Percentiles rank a stretch among this genome's conserved stretches.
These are phyloP conservation scores for Dendronephthya gigantea DNA, from an alignment of 64 coral and sea anemone genomes.

Conservation along the genomic window DNA sequence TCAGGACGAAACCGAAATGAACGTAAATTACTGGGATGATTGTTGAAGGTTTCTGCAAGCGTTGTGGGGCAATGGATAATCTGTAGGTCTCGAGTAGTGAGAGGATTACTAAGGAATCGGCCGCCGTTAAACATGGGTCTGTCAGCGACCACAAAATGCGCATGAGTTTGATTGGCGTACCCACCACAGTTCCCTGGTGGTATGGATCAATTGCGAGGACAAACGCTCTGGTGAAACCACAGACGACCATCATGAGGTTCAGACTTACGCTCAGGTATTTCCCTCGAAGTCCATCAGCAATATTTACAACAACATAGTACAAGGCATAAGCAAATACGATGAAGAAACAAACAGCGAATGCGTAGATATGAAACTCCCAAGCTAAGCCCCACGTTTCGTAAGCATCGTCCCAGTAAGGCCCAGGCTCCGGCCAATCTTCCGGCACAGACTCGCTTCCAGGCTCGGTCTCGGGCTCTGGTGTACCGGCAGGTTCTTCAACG, in stretches of 20 bases:
- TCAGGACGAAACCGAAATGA: conserved; percentile 61
- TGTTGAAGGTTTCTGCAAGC: conserved; percentile 41
- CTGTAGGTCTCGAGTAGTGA: conserved; percentile 58
- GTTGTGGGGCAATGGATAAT: conserved; percentile 52
- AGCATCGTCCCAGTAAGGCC: conserved; percentile 65
- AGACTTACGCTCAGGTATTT: conserved; percentile 84
- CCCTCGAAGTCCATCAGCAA: conserved; percentile 58
- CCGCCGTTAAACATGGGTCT: conserved; percentile 60
- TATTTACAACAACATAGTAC: conserved; percentile 65
- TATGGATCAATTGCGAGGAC: conserved; percentile 73
- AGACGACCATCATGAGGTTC: conserved; percentile 66
- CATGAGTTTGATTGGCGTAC: conserved; percentile 47
- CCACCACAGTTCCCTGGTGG: conserved; percentile 61
- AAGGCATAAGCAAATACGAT: conserved; percentile 57
- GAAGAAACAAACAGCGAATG: conserved; percentile 45
- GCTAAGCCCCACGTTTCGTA: conserved; percentile 61
- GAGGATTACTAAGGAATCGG: conserved; percentile 69
- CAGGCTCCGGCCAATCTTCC: conserved; percentile 89
- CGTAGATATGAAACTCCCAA: conserved; percentile 71
- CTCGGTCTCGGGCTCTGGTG: conserved; percentile 49
- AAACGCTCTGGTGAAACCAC: conserved; percentile 60
- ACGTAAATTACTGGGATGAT: conserved; percentile 44
- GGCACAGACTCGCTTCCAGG: conserved; percentile 2
- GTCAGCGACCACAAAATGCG: conserved; percentile 77
- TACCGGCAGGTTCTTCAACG: conserved; percentile 1